A percentile compares a stretch with the other conserved stretches of the same genome.
Conservation (phyloP, 2,113 vertebrate genomes). For the Isurus oxyrinchus region DNA sequence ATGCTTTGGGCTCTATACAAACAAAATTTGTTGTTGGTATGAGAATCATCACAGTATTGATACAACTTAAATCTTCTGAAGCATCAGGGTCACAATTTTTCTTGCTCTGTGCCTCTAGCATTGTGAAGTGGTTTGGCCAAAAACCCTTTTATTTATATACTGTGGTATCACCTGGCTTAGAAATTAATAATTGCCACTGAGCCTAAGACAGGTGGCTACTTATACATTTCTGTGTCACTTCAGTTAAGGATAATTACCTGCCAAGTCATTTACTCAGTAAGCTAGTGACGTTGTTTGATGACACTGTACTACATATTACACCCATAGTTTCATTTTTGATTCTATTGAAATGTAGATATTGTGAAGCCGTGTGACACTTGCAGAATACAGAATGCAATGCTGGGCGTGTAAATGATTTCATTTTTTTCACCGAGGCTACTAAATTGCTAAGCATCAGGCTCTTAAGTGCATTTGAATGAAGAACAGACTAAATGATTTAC, state of each 20-base stretch:
- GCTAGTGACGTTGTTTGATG: neutral
- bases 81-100: neutral
- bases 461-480: neutral
- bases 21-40: neutral
- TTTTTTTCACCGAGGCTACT: neutral
- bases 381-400: neutral
- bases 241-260: neutral
- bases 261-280: neutral
- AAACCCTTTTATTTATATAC: neutral
- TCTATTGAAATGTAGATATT: neutral
- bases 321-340: neutral
- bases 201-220: neutral
- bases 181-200: neutral
- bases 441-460: neutral
- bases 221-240: conserved; percentile 14
- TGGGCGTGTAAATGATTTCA: neutral
- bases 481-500: neutral
- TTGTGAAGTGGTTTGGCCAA: no score
- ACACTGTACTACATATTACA: neutral
- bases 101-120: neutral
- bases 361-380: neutral
- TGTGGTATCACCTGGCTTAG: neutral
- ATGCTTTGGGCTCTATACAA: neutral
- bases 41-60: neutral
- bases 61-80: neutral